Conservation (phyloP, 2,113 vertebrate species). For the Cyprinus carpio region DNA sequence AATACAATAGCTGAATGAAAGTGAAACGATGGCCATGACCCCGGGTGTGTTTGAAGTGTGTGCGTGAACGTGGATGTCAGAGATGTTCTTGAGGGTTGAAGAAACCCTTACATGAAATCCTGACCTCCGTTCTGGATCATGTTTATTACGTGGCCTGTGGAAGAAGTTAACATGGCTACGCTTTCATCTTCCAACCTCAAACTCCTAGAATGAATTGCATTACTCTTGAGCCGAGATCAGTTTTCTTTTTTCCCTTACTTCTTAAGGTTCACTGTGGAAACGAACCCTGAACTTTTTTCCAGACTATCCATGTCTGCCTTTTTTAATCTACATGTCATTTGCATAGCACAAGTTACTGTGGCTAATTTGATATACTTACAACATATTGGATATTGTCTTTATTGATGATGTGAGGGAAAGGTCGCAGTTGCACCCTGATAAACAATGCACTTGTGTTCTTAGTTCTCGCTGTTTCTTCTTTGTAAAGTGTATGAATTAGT, state of each 20-base stretch:
- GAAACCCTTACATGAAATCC: background rate
- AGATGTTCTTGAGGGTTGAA: background rate
- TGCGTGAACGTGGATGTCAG: background rate
- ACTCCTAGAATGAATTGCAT: background rate
- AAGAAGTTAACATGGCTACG: background rate
- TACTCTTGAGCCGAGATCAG: background rate
- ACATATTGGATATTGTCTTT: slow-evolving; percentile 9
- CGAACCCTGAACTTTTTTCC: background rate
- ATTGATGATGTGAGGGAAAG: slow-evolving; percentile 14
- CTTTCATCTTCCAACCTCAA: background rate
- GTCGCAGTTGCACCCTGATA: slow-evolving; percentile 4
- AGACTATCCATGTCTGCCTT: background rate
- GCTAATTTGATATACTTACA: slow-evolving; percentile 2
- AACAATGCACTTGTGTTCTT: slow-evolving; percentile 27
- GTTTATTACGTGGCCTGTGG: background rate
- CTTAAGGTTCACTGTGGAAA: background rate
- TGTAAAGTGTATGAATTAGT: slow-evolving; percentile 35
- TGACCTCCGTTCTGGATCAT: background rate
- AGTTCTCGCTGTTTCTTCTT: slow-evolving; percentile 33
- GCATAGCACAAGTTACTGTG: background rate
- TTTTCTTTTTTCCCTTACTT: background rate
- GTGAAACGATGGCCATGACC: slow-evolving; percentile 17
- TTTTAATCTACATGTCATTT: background rate
- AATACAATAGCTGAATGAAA: slow-evolving; percentile 76
- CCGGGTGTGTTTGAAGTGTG: background rate